Evolutionary conservation across 2,888 invertebrate species (phyloP), one percentile per base, ranked within the genome.

Genomic region (Zele albiditarsus): DNA sequence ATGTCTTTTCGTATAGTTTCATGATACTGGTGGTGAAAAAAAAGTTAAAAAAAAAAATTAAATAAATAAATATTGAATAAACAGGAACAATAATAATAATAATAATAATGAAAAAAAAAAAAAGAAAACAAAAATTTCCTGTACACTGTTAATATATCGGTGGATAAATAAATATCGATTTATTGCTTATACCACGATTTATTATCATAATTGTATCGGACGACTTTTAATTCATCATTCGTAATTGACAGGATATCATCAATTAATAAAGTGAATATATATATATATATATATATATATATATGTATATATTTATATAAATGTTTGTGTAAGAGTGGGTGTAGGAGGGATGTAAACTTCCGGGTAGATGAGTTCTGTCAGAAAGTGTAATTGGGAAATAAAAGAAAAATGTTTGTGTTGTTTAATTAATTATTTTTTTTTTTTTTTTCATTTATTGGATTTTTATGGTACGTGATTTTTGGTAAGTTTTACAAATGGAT

Each of bases 101-200:
- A 33, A 33, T 33, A 8, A 42, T 42, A 10, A 42, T 42, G 42
- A 46, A 2, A 46, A 46, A 20, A 53, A 23, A 53, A 20, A 53
- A 53, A 53, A 20, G 3, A 46, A 53, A 53, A 53, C 2, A 5
- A n/a, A n/a, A n/a, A 53, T 53, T 71, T 53, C 62, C 69, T 74
- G 53, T 53, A 60, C 27, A 25, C 16, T 14, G 33, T 12, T 38
- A 23, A 28, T 67, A 20, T 23, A 23, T 20, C 27, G 38, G n/a
- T 14, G 38, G 8, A 53, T 23, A 5, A 53, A 53, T 53, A 53
- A 53, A 53, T 53, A 53, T 20, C 53, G 53, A 16, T 46, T 46
- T 46, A 46, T 46, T 12, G 38, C 16, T 2, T 14, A 3, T 46
- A 20, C 20, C 20, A 8, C 20, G 20, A 53, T 53, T 53, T 53